Conservation (phyloP, 92 coral and sea anemone genomes). For the Palythoa grandis region DNA sequence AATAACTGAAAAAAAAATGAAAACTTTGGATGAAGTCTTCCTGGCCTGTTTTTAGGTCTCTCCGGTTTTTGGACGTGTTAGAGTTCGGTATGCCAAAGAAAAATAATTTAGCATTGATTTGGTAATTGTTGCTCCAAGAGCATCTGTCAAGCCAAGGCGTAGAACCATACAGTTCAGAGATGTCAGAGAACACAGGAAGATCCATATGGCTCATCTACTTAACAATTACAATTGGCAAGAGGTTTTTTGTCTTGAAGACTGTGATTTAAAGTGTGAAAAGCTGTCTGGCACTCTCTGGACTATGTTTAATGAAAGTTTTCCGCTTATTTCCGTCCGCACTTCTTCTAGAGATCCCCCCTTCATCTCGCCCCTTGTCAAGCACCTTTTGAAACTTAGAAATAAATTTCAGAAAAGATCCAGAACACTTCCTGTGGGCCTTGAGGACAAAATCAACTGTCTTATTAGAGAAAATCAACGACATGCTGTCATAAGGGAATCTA, state of each 20-base stretch:
- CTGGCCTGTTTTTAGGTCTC: no score
- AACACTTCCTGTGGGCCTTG: conserved; percentile 22
- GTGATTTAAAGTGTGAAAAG: neutral
- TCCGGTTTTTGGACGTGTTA: no score
- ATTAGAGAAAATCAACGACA: conserved; percentile 24
- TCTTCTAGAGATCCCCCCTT: conserved; percentile 18
- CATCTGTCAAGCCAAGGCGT: conserved; percentile 34
- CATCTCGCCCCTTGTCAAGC: conserved; percentile 27
- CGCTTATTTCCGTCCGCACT: conserved; percentile 8
- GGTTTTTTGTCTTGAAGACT: no score
- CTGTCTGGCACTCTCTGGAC: conserved; percentile 22
- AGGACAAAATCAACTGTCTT: conserved; percentile 24
- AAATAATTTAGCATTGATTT: neutral
- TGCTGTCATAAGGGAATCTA: conserved; percentile 21
- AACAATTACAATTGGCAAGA: neutral
- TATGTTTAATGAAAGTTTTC: conserved; percentile 22
- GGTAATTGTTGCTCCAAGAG: conserved; percentile 28
- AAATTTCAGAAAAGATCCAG: conserved; percentile 31
- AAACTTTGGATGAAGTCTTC: no score
- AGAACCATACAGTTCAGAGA: conserved; percentile 39
- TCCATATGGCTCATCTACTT: conserved; percentile 17
- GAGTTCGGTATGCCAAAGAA: no score
- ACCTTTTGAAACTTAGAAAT: conserved; percentile 30
- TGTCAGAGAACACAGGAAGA: conserved; percentile 44
- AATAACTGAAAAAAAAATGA: no score